These are phyloP conservation scores for Halcyon chelicuti DNA, from an alignment of 2,797 vertebrate genomes.

Conservation along the genomic window DNA sequence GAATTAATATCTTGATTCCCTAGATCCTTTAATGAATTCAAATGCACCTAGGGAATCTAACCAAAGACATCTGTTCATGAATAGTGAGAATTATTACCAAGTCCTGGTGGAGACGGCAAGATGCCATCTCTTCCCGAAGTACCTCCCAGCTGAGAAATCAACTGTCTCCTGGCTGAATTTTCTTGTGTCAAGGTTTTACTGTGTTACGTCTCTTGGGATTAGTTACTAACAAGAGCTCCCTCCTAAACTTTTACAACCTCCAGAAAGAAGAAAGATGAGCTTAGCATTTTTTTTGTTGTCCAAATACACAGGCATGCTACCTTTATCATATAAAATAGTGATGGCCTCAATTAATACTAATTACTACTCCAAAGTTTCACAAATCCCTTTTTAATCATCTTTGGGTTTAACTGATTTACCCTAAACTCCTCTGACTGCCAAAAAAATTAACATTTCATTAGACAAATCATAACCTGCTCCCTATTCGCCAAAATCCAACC, in stretches of 20 bases:
- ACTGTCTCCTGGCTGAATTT: constrained; percentile 76
- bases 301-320: background rate
- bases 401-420: constrained; percentile 67
- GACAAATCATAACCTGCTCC: constrained; percentile 68
- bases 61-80: constrained; percentile 86
- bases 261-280: background rate
- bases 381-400: constrained; percentile 77
- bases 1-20: constrained; percentile 84
- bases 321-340: constrained; percentile 57
- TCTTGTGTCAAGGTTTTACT: constrained; percentile 71
- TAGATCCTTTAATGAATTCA: constrained; percentile 83
- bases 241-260: constrained; percentile 37
- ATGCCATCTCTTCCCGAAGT: constrained; percentile 81
- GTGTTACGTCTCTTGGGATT: constrained; percentile 56
- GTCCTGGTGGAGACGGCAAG: constrained; percentile 79
- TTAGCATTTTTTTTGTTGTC: background rate
- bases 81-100: constrained; percentile 84
- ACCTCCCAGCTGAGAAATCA: constrained; percentile 84
- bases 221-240: constrained; percentile 70
- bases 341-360: constrained; percentile 72
- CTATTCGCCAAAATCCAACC: constrained; percentile 63
- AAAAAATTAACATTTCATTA: constrained; percentile 74
- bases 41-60: constrained; percentile 81
- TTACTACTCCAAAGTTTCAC: constrained; percentile 71
- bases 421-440: constrained; percentile 70